Evolutionary conservation across 2,113 vertebrate species (phyloP), one percentile per base, ranked within the genome.

Genomic region (Xenotilapia caudafasciata): DNA sequence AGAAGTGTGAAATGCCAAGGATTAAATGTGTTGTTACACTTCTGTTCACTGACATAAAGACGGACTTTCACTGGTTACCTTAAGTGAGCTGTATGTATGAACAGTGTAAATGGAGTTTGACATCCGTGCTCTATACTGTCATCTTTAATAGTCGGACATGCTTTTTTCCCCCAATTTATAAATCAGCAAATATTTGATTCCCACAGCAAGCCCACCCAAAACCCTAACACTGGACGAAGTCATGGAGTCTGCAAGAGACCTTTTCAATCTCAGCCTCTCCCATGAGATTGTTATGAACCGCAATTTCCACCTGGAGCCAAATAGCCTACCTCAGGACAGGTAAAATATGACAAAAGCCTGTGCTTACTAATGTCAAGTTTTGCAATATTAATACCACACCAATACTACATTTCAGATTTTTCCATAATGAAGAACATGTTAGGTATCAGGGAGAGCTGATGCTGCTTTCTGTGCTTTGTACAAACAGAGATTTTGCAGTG

Each of bases 251-350:
- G 96, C 97, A 75, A 97, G 94, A 94, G 98, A 98, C 86, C 88
- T 99, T 38, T 95, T 96, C 79, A 95, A 98, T 87, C 95, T 98
- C 95, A 96, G 94, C 83, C 88, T 99, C n/a, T 97, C 97, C 91
- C 98, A 99, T 26, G 97, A 99, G 95, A 99, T 99, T 86, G 96
- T 97, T 31, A 95, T 98, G 33, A 98, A 99, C 89, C 96, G 89
- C 54, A 96, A 96, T 68, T 98, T 99, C 70, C 96, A 96, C 8
- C 49, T 98, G 83, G 96, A 97, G 86, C 94, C 91, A 6, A 89
- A 93, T 15, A 95, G 94, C 55, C 91, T 96, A 8, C 97, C 97
- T 21, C 95, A 96, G 88, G 96, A 97, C 93, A 98, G 98, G 98
- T 98, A 95, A 83, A n/a, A 31, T 14, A 12, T 42, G 2, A 23